These are phyloP conservation scores for Ceratina japonica DNA, from an alignment of 1,140 invertebrate genomes.

Conservation along the genomic window DNA sequence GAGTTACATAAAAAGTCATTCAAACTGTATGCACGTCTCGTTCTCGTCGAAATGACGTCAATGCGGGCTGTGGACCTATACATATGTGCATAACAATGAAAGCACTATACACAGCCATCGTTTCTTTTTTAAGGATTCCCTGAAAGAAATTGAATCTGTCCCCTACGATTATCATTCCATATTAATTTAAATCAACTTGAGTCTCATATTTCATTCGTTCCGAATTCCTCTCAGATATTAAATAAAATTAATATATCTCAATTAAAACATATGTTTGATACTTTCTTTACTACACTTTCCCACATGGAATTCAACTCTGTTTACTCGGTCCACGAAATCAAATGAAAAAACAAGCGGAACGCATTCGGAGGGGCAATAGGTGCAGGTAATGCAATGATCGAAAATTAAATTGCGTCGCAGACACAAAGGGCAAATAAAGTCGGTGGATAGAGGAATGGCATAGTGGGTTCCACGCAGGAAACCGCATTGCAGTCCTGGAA, in stretches of 20 bases:
- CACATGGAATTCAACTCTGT: no score
- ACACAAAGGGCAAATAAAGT: not conserved
- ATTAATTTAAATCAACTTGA: not conserved
- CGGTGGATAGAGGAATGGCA: not conserved
- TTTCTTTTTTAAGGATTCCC: not conserved
- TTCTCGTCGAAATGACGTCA: not conserved
- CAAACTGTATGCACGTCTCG: not conserved
- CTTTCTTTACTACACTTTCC: no score
- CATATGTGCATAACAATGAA: not conserved
- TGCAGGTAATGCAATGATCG: no score
- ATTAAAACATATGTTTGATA: no score
- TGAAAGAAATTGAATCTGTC: not conserved
- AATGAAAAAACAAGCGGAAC: no score
- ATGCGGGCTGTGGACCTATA: slow-evolving; percentile 23
- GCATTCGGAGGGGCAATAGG: no score
- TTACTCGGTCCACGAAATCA: no score
- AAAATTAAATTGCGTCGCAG: not conserved
- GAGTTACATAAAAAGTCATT: slow-evolving; percentile 26
- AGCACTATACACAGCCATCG: not conserved
- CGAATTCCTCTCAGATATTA: no score
- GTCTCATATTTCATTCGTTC: no score
- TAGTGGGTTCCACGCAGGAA: slow-evolving; percentile 8
- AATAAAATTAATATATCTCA: no score
- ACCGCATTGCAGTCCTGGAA: slow-evolving; percentile 28
- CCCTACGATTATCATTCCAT: not conserved